phyloP scores from a whole-genome alignment of 2,113 vertebrate species.

The Tauraco erythrolophus region DNA sequence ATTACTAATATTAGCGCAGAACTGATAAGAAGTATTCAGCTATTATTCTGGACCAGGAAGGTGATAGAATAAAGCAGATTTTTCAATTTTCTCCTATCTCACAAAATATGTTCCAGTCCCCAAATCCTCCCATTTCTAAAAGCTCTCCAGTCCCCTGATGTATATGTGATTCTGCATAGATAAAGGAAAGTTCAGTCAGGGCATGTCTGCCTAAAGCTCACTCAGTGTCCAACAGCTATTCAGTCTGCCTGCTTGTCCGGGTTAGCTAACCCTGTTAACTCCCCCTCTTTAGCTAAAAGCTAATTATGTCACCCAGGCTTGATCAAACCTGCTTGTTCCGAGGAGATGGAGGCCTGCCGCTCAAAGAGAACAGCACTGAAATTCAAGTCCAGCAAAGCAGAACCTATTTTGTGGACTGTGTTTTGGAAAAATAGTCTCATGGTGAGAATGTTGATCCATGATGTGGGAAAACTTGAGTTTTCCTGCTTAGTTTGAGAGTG shows the following conservation, averaged over 20 bases:
- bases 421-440: not conserved
- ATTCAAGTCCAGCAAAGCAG: not conserved
- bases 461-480: not conserved
- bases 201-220: not conserved
- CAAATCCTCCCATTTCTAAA: not conserved
- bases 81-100: slow-evolving; percentile 3
- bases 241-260: not conserved
- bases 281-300: not conserved
- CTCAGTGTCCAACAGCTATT: not conserved
- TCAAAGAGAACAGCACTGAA: not conserved
- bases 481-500: too few species aligned
- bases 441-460: not conserved
- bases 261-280: not conserved
- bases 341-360: not conserved
- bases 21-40: not conserved
- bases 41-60: not conserved
- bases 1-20: not conserved
- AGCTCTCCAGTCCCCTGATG: not conserved
- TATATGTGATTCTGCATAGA: not conserved
- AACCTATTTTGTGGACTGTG: not conserved
- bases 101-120: not conserved
- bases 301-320: not conserved
- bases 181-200: not conserved
- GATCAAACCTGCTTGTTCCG: not conserved
- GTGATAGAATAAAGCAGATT: not conserved